These are phyloP conservation scores for Aldrovandia affinis DNA, from an alignment of 2,797 vertebrate species.

Conservation along the genomic window DNA sequence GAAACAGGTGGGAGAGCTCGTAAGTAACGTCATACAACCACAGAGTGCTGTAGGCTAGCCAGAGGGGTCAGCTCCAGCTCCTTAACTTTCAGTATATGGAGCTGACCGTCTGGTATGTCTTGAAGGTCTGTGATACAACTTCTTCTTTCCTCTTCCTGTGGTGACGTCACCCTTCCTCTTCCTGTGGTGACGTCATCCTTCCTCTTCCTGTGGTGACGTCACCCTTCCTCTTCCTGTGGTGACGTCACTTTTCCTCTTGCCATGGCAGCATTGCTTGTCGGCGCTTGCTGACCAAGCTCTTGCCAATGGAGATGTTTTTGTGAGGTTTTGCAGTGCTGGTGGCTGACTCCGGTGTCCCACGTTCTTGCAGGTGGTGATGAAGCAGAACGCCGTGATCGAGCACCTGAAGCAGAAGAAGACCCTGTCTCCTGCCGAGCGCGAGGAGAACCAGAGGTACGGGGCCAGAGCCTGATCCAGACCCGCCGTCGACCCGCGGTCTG, in stretches of 20 bases:
- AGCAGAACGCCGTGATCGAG: slow-evolving; percentile 95
- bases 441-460: slow-evolving; percentile 96
- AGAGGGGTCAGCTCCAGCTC: neutral
- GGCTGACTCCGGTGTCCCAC: slow-evolving; percentile 33
- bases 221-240: neutral
- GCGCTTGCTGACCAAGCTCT: neutral
- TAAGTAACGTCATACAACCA: neutral
- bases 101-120: neutral
- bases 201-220: neutral
- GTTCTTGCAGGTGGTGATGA: slow-evolving; percentile 90
- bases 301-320: neutral
- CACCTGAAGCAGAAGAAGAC: slow-evolving; percentile 97
- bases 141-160: neutral
- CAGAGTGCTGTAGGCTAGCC: neutral
- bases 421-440: slow-evolving; percentile 90
- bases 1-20: slow-evolving; percentile 83
- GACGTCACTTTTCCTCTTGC: neutral
- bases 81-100: neutral
- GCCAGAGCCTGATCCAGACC: too few relatives aligned
- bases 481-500: neutral
- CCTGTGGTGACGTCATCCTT: neutral
- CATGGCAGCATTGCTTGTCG: neutral
- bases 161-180: neutral
- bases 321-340: neutral
- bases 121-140: neutral